Evolutionary conservation across 1,140 invertebrate species (phyloP).

Genomic region (Delia radicum): DNA sequence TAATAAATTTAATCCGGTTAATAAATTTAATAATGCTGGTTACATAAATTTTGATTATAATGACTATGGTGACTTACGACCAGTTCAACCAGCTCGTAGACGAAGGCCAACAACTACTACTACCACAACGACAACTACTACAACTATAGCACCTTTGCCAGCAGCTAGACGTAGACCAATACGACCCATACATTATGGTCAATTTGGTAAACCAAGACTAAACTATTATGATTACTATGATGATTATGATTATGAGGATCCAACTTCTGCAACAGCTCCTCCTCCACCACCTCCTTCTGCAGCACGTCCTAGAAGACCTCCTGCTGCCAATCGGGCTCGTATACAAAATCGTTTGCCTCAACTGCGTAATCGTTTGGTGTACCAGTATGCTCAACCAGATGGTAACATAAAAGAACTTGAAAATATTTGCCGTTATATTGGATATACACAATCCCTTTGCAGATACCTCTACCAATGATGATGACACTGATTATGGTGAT

Average conservation of each 20-base stretch:
- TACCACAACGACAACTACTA: background rate
- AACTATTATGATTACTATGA: slow-evolving; percentile 1
- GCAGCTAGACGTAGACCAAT: background rate
- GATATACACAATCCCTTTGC: slow-evolving; percentile 53
- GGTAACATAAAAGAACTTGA: slow-evolving; percentile 50
- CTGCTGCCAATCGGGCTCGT: background rate
- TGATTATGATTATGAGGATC: slow-evolving; percentile 12
- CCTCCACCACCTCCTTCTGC: background rate
- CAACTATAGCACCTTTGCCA: background rate
- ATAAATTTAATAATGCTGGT: background rate
- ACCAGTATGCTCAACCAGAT: slow-evolving; percentile 49
- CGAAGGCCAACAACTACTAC: slow-evolving; percentile 13
- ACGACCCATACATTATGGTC: background rate
- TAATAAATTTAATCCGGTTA: too few relatives aligned
- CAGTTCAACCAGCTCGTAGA: background rate
- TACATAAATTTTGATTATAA: background rate
- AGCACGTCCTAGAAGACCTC: background rate
- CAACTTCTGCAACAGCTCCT: slow-evolving; percentile 1
- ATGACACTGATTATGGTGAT: too few relatives aligned
- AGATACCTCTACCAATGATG: slow-evolving; percentile 45
- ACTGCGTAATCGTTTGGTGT: slow-evolving; percentile 34
- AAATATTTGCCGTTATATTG: slow-evolving; percentile 53
- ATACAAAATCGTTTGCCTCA: background rate
- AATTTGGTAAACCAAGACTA: background rate
- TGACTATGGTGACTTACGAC: background rate